Conservation (phyloP, 1,140 invertebrate genomes). For the Meloidogyne chitwoodi region DNA sequence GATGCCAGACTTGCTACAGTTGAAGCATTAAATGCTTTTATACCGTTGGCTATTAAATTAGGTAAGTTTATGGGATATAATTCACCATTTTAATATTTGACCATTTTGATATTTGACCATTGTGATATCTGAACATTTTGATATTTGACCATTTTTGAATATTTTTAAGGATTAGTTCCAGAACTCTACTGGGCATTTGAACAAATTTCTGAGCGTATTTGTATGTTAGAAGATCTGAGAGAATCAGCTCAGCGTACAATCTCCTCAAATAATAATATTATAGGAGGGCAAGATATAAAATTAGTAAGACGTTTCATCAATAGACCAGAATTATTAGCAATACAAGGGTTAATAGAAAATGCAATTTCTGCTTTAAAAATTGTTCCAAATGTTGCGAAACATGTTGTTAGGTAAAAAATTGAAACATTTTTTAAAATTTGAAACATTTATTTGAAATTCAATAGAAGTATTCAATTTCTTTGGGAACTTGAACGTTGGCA, state of each 20-base stretch:
- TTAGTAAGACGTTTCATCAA: not conserved
- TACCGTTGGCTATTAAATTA: conserved; percentile 3
- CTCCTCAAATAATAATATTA: not conserved
- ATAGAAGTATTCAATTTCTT: conserved; percentile 6
- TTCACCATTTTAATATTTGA: not conserved
- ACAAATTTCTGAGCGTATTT: conserved; percentile 3
- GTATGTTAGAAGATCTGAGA: not conserved
- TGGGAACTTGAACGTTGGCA: conserved; percentile 19
- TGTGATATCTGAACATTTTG: not conserved
- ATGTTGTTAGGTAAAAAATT: conserved; percentile 1
- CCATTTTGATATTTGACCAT: not conserved
- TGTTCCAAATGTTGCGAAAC: not conserved
- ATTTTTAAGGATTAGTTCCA: not conserved
- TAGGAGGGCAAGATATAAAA: not conserved
- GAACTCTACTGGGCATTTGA: not conserved
- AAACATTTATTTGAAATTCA: too few relatives aligned
- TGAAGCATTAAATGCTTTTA: not conserved
- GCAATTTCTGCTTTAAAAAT: not conserved
- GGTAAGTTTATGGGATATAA: too few relatives aligned
- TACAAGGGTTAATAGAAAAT: conserved; percentile 4
- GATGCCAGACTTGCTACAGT: not conserved
- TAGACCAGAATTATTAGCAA: not conserved
- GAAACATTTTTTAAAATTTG: too few relatives aligned
- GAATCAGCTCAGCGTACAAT: not conserved
- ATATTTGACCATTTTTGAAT: not conserved